Percentiles rank a stretch among this genome's conserved stretches.
phyloP scores from a whole-genome alignment of 2,888 invertebrate genomes.

The Ceraclea dissimilis region DNA sequence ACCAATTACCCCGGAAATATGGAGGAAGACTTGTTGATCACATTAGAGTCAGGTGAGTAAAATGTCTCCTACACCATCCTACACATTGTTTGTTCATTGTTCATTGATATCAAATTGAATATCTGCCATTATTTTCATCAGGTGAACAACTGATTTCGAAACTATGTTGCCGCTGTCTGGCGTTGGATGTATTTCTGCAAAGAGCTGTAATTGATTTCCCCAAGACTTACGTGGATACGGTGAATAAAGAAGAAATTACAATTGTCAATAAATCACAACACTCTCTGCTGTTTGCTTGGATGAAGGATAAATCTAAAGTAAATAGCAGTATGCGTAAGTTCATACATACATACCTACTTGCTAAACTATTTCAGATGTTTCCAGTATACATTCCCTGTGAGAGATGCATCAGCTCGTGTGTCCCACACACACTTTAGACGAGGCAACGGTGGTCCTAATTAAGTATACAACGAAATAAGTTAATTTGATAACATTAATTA shows the following conservation, averaged over 20 bases:
- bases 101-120: not conserved
- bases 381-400: no score
- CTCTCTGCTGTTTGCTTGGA: constrained; percentile 10
- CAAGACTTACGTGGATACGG: constrained; percentile 4
- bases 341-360: no score
- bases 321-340: no score
- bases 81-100: not conserved
- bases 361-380: no score
- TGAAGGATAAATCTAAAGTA: not conserved
- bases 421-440: no score
- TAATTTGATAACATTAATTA: no score
- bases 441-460: no score
- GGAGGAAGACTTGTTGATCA: constrained; percentile 3
- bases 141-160: constrained; percentile 8
- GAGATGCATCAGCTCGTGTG: no score
- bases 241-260: constrained; percentile 1
- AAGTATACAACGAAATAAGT: no score
- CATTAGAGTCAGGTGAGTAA: constrained; percentile 5
- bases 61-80: not conserved
- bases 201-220: not conserved
- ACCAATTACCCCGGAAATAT: not conserved
- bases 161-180: not conserved
- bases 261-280: constrained; percentile 8
- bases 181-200: constrained; percentile 8
- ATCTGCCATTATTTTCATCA: not conserved